Percentiles rank a stretch among this genome's conserved stretches.
Evolutionary conservation across 1,140 invertebrate species (phyloP).

Genomic region (Drosophila lacteicornis): DNA sequence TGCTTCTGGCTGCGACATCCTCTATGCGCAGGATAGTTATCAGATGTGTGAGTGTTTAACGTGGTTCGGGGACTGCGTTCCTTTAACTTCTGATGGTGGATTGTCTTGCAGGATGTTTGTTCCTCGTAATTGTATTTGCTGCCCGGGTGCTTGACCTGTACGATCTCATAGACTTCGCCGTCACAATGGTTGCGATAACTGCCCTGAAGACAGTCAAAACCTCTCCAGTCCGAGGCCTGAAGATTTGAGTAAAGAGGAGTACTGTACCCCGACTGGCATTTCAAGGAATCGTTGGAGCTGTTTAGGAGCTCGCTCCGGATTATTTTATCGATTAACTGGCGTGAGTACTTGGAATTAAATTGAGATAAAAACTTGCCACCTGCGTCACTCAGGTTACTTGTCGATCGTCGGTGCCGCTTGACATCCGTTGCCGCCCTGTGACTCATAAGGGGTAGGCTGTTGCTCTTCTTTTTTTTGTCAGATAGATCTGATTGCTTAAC

Average conservation of each 20-base stretch:
- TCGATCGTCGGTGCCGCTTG: constrained; percentile 58
- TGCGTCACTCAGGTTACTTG: constrained; percentile 58
- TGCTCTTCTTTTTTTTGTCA: constrained; percentile 56
- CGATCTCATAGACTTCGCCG: constrained; percentile 70
- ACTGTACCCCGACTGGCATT: constrained; percentile 50
- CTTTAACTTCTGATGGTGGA: constrained; percentile 67
- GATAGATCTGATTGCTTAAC: constrained; percentile 7
- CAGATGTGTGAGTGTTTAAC: neutral
- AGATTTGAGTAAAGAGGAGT: constrained; percentile 46
- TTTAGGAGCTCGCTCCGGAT: constrained; percentile 68
- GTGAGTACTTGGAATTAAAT: constrained; percentile 65
- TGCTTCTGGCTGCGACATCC: neutral
- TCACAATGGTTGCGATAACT: constrained; percentile 75
- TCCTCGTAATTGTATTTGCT: neutral
- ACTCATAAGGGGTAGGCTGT: constrained; percentile 61
- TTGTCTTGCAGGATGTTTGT: neutral
- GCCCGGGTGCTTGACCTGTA: constrained; percentile 34
- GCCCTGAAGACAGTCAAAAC: constrained; percentile 72
- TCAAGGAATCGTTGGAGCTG: constrained; percentile 66
- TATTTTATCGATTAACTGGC: constrained; percentile 76
- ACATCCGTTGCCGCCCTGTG: constrained; percentile 34
- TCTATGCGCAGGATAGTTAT: neutral
- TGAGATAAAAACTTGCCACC: constrained; percentile 66
- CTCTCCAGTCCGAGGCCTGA: constrained; percentile 34
- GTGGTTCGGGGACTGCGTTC: constrained; percentile 30